Conservation (phyloP, 2,113 vertebrate species). For the Sylvilagus bachmani region DNA sequence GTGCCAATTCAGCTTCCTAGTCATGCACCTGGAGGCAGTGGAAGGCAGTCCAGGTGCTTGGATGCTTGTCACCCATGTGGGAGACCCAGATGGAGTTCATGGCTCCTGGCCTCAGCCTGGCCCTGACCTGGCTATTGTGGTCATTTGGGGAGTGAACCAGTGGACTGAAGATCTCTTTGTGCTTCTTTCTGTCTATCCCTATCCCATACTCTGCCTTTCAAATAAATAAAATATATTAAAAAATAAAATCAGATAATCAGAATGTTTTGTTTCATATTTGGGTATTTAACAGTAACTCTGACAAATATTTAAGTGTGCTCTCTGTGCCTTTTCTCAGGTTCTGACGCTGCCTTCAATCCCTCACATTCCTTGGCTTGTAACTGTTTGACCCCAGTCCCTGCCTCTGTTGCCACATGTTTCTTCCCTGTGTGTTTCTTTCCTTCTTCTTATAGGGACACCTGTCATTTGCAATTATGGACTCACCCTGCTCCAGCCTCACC, state of each 20-base stretch:
- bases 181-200: too few species aligned
- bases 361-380: neutral
- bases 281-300: conserved; percentile 40
- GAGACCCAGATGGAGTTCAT: too few species aligned
- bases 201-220: too few species aligned
- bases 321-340: neutral
- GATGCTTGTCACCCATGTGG: too few species aligned
- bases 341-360: neutral
- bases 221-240: too few species aligned
- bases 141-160: too few species aligned
- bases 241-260: neutral
- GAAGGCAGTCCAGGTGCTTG: too few species aligned
- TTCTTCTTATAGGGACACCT: neutral
- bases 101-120: too few species aligned
- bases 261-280: conserved; percentile 30
- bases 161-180: too few species aligned
- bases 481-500: neutral
- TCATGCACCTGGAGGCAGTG: too few species aligned
- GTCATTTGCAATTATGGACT: neutral
- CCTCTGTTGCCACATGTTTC: neutral
- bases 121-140: too few species aligned
- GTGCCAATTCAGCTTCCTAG: too few species aligned
- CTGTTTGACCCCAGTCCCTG: neutral
- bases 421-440: neutral
- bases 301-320: neutral